Percentiles rank a stretch among this genome's conserved stretches.
Conservation (phyloP, 2,113 vertebrate genomes). For the Paramormyrops kingsleyae region DNA sequence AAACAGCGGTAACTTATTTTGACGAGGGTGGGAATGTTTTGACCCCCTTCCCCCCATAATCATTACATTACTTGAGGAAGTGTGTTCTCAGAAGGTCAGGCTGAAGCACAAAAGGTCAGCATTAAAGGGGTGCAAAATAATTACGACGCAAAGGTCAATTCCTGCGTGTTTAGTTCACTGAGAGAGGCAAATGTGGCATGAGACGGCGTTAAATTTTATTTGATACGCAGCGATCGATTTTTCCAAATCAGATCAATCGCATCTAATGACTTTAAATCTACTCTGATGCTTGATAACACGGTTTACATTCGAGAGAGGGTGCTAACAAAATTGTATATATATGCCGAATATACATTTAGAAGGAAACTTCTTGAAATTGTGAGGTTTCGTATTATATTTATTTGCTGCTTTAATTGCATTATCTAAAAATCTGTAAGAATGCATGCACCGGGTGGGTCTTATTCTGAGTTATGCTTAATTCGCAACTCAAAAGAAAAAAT, state of each 20-base stretch:
- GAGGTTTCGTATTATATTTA: background rate
- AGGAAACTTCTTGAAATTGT: background rate
- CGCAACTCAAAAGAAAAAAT: background rate
- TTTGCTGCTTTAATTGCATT: background rate
- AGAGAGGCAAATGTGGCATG: background rate
- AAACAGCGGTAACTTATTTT: background rate
- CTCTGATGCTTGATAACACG: background rate
- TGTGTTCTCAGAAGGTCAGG: slow-evolving; percentile 23
- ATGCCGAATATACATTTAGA: background rate
- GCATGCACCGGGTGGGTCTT: background rate
- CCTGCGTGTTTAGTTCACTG: slow-evolving; percentile 4
- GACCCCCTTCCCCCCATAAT: background rate
- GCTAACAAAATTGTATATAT: background rate
- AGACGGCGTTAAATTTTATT: slow-evolving; percentile 1
- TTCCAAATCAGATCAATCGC: background rate
- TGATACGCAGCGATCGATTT: background rate
- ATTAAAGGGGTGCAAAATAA: slow-evolving; percentile 26
- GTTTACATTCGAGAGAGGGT: background rate
- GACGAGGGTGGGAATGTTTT: background rate
- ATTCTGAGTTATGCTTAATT: background rate
- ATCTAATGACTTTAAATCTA: slow-evolving; percentile 1
- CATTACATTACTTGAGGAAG: slow-evolving; percentile 19
- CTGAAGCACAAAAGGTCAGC: slow-evolving; percentile 26
- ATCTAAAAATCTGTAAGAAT: background rate
- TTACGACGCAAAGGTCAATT: slow-evolving; percentile 36